These are phyloP conservation scores for Chrysochloris asiatica DNA, from an alignment of 2,113 vertebrate species.

Conservation along the genomic window DNA sequence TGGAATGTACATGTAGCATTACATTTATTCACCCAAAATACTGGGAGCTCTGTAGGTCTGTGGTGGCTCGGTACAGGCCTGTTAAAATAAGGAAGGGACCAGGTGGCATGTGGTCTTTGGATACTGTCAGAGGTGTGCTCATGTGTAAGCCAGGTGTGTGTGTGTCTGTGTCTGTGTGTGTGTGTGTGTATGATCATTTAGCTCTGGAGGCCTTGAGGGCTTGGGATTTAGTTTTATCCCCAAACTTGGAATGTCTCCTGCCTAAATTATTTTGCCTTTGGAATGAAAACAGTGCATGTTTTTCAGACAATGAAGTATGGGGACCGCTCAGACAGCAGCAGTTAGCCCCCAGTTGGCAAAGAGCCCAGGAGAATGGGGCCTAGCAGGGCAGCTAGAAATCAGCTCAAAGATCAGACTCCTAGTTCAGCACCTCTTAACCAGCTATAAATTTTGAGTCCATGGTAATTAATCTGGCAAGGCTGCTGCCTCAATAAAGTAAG, in stretches of 20 bases:
- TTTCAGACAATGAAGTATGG: slow-evolving; percentile 69
- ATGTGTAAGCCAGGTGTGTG: neutral
- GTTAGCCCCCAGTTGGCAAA: slow-evolving; percentile 60
- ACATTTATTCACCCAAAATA: slow-evolving; percentile 31
- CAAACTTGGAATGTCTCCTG: slow-evolving; percentile 75
- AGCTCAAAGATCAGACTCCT: slow-evolving; percentile 47
- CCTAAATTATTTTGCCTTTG: slow-evolving; percentile 73
- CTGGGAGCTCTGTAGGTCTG: slow-evolving; percentile 3
- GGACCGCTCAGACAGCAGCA: slow-evolving; percentile 43
- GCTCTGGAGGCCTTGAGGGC: slow-evolving; percentile 12
- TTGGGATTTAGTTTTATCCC: slow-evolving; percentile 72
- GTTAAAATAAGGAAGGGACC: neutral
- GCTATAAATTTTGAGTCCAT: neutral
- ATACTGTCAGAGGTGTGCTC: neutral
- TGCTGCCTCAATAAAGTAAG: neutral
- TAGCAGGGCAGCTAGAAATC: slow-evolving; percentile 29
- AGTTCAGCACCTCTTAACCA: neutral
- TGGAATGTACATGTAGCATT: slow-evolving; percentile 59
- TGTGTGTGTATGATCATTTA: slow-evolving; percentile 4
- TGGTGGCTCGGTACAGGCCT: neutral
- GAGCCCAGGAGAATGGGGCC: neutral
- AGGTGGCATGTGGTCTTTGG: neutral
- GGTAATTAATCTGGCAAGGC: neutral
- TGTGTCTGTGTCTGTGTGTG: neutral
- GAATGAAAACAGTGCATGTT: slow-evolving; percentile 75